Evolutionary conservation across 1,140 invertebrate species (phyloP).

Genomic region (Ceratina japonica): DNA sequence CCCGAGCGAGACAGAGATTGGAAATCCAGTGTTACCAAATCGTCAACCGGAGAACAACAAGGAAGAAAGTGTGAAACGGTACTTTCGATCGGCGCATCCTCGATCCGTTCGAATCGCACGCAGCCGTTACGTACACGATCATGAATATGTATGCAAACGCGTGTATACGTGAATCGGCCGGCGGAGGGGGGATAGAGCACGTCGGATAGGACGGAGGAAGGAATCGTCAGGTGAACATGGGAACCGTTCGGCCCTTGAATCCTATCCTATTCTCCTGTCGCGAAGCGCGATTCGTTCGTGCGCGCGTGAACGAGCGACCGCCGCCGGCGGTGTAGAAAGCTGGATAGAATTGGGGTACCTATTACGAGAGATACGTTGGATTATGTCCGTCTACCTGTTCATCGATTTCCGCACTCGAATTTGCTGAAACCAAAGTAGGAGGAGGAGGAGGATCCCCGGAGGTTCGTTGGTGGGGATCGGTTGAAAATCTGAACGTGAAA

Average conservation of each 20-base stretch:
- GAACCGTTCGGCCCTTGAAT: slow-evolving; percentile 41
- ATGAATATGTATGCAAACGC: slow-evolving; percentile 16
- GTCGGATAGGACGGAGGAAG: not conserved
- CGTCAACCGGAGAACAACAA: not conserved
- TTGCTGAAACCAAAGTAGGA: slow-evolving; percentile 16
- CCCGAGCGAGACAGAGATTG: not conserved
- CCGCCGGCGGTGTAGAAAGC: slow-evolving; percentile 62
- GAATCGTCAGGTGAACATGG: slow-evolving; percentile 27
- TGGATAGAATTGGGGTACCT: slow-evolving; percentile 60
- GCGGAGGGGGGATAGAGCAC: not conserved
- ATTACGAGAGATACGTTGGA: slow-evolving; percentile 58
- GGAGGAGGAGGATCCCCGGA: slow-evolving; percentile 1
- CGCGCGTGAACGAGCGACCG: slow-evolving; percentile 28
- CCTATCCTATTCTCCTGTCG: not conserved
- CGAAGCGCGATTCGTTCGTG: slow-evolving; percentile 10
- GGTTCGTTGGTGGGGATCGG: not conserved
- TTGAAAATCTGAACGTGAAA: slow-evolving; percentile 25
- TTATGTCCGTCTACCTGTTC: slow-evolving; percentile 55
- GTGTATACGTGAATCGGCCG: not conserved
- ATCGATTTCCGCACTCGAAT: slow-evolving; percentile 56
- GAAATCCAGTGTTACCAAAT: slow-evolving; percentile 19
- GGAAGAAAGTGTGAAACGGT: slow-evolving; percentile 35
- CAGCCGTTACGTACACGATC: not conserved
- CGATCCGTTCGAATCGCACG: not conserved
- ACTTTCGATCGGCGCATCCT: slow-evolving; percentile 32